phyloP scores from a whole-genome alignment of 2,113 vertebrate genomes.

The Madoqua kirkii region DNA sequence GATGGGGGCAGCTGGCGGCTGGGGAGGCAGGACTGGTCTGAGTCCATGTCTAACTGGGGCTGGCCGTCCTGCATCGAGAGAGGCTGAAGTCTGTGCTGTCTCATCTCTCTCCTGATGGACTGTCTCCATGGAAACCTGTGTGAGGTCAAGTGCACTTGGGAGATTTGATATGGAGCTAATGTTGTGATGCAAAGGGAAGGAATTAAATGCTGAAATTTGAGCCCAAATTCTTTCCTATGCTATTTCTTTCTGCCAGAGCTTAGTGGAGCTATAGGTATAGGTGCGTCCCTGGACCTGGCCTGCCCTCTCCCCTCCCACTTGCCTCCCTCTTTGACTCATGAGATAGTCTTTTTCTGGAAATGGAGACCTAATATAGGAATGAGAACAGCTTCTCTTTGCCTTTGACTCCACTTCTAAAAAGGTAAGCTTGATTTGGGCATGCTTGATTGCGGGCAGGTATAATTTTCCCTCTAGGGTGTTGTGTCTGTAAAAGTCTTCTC shows the following conservation, averaged over 20 bases:
- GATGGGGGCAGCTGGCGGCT: background rate
- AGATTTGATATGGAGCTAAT: background rate
- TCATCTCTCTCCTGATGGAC: background rate
- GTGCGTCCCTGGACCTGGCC: background rate
- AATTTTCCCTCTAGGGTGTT: background rate
- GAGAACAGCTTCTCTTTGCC: background rate
- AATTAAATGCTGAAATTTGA: background rate
- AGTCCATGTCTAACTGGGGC: background rate
- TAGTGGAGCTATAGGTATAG: background rate
- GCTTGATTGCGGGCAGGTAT: background rate
- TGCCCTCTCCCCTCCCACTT: fast-evolving
- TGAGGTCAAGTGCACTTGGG: background rate
- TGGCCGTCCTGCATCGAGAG: background rate
- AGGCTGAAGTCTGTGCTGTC: no score
- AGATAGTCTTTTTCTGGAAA: background rate
- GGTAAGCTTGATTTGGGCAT: background rate
- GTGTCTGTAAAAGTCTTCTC: background rate
- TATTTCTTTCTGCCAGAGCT: background rate
- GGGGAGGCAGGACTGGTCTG: background rate
- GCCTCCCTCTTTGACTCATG: background rate
- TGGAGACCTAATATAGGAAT: background rate
- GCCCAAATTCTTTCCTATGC: background rate
- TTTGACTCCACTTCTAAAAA: background rate
- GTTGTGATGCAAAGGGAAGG: background rate
- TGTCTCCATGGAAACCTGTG: background rate